These are phyloP conservation scores for Trichonephila clavata DNA, from an alignment of 1,140 invertebrate species.

Conservation along the genomic window DNA sequence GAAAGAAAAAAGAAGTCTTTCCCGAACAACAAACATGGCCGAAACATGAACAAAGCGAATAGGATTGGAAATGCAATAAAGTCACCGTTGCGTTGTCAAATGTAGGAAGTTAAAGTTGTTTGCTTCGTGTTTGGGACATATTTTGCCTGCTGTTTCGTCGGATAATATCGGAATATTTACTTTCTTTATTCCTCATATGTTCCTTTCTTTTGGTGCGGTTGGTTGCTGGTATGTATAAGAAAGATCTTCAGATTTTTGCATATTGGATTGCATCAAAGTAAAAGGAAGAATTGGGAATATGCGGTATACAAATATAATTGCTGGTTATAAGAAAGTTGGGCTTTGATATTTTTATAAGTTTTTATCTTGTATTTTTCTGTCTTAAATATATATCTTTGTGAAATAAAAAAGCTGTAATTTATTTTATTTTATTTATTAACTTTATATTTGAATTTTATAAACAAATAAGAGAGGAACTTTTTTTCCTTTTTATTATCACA, in stretches of 20 bases:
- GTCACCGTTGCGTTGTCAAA: constrained; percentile 7
- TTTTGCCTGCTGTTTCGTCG: constrained; percentile 13
- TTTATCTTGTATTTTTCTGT: too few species aligned
- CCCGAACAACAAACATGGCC: constrained; percentile 50
- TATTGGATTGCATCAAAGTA: not conserved
- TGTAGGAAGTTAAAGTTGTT: constrained; percentile 52
- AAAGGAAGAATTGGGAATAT: not conserved
- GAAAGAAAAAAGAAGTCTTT: not conserved
- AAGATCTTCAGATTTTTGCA: not conserved
- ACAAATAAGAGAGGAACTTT: too few species aligned
- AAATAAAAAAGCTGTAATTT: too few species aligned
- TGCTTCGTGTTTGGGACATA: constrained; percentile 43
- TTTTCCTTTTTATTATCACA: too few species aligned
- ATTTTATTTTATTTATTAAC: too few species aligned
- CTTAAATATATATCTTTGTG: too few species aligned
- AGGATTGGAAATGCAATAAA: constrained; percentile 59
- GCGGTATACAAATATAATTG: not conserved
- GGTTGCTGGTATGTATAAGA: not conserved
- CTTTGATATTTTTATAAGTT: not conserved
- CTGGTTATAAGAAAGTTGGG: not conserved
- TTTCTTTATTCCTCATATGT: not conserved
- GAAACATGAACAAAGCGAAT: constrained; percentile 52
- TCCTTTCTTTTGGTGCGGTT: not conserved
- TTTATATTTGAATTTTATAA: too few species aligned
- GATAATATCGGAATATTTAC: constrained; percentile 48